Evolutionary conservation across 2,888 invertebrate species (phyloP).

Genomic region (Epistrophella euchroma): DNA sequence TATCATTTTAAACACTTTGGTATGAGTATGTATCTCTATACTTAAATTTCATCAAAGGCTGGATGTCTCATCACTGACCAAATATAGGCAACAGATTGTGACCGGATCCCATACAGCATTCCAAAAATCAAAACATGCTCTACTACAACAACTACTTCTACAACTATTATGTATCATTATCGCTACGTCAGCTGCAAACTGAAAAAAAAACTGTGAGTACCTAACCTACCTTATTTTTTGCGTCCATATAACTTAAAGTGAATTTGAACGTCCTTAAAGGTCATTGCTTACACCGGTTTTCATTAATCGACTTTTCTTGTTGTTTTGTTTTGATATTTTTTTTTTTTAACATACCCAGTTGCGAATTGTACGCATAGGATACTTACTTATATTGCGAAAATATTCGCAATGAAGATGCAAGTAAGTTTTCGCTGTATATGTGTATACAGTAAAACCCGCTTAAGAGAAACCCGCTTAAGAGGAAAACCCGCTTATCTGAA

Average conservation of each 20-base stretch:
- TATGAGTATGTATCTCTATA: background rate
- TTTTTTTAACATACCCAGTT: background rate
- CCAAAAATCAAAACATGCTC: conserved; percentile 41
- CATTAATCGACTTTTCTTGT: conserved; percentile 56
- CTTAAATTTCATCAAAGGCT: background rate
- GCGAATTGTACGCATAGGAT: background rate
- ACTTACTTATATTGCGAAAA: conserved; percentile 44
- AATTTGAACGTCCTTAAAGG: conserved; percentile 79
- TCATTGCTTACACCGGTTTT: conserved; percentile 76
- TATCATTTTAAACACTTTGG: too few species aligned
- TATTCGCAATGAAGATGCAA: conserved; percentile 56
- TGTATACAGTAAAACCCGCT: too few species aligned
- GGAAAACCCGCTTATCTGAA: too few species aligned
- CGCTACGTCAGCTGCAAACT: background rate
- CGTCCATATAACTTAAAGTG: conserved; percentile 56
- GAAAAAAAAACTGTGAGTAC: conserved; percentile 20
- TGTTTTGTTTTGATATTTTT: conserved; percentile 42
- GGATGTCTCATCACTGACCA: conserved; percentile 24
- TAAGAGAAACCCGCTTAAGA: too few species aligned
- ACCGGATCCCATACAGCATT: conserved; percentile 36
- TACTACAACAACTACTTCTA: conserved; percentile 42
- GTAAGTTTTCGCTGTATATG: conserved; percentile 40
- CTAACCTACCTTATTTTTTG: conserved; percentile 6
- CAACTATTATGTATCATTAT: background rate
- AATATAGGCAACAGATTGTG: conserved; percentile 20